Conservation (phyloP, 2,113 vertebrate genomes). For the Prolemur simus region DNA sequence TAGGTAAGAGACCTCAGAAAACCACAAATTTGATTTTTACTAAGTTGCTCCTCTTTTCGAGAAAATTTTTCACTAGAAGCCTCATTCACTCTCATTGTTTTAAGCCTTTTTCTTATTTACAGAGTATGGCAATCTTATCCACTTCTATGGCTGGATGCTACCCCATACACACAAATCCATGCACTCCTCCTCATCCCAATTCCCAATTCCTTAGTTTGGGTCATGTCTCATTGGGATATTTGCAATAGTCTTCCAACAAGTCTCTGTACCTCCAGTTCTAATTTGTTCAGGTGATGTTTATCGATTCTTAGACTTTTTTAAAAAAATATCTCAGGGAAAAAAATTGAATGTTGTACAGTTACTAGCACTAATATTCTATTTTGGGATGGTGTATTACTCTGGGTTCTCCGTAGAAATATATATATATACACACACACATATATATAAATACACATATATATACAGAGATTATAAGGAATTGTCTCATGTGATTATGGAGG, state of each 20-base stretch:
- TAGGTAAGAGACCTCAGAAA: neutral
- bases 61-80: neutral
- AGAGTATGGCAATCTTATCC: neutral
- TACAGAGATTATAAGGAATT: neutral
- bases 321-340: neutral
- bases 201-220: neutral
- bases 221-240: neutral
- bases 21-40: neutral
- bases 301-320: neutral
- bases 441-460: too few relatives aligned
- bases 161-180: neutral
- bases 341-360: neutral
- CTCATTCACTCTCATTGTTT: neutral
- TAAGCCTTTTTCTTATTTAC: neutral
- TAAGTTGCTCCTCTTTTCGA: neutral
- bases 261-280: neutral
- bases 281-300: neutral
- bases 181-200: neutral
- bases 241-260: neutral
- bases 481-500: neutral
- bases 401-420: neutral
- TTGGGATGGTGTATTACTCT: neutral
- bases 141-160: neutral
- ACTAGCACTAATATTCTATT: neutral
- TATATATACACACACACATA: too few relatives aligned